Evolutionary conservation across 2,113 vertebrate species (phyloP), one percentile per base, ranked within the genome.

Genomic region (Archocentrus centrarchus): DNA sequence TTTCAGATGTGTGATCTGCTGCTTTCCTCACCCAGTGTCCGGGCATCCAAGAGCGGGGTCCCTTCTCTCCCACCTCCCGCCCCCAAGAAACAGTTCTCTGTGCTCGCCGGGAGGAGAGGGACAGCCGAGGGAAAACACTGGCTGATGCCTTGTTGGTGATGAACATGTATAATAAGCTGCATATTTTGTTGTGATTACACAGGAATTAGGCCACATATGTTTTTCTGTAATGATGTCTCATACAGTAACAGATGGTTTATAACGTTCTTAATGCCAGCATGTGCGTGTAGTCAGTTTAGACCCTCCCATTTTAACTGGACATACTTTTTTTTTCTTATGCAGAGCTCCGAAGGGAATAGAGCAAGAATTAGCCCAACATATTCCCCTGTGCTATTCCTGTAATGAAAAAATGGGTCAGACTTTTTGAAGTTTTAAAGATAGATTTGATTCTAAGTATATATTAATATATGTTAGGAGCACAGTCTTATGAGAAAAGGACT

Each of bases 1-100:
- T 94, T 95, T 95, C 85, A 89, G 88, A 94, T 93, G 91, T 93
- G 95, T 89, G 81, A 88, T 85, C 90, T 86, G 79, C 85, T 30
- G 93, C 44, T 81, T 92, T 91, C 93, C 86, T 93, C 92, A 89
- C 89, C 92, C 59, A 9, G 77, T 55, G 68, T 88, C 94, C 89
- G 88, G 87, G 88, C 87, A 76, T 91, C 59, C 78, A 66, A 77
- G 80, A 87, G 79, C 6, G 6, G 14, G 2, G 63, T 76, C 55
- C 41, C 81, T 24, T 27, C 73, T 87, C 70, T 91, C 77, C 92
- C 86, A 87, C 91, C 91, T 91, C 86, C 86, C 8, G 87, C 70
- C 75, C 90, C 64, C 64, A 93, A 78, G 88, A 91, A 93, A 94
- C 50, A 61, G 55, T 84, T 86, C 75, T 79, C 53, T 93, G 88